These are phyloP conservation scores for Trachelipus rathkii DNA, from an alignment of 1,140 invertebrate species.

Conservation along the genomic window DNA sequence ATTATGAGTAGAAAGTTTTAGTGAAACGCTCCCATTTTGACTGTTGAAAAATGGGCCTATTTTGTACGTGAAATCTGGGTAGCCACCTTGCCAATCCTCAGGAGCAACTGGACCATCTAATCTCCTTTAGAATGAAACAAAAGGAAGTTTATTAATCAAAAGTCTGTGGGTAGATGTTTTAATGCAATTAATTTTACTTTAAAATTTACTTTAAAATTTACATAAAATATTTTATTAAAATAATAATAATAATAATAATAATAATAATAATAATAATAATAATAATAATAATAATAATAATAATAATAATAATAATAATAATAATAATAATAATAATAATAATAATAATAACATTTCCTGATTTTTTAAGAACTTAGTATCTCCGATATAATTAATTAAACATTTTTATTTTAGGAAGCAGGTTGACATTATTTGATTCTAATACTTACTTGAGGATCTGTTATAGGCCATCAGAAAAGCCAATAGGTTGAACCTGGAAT, in stretches of 20 bases:
- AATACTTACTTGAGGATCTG: slow-evolving; percentile 8
- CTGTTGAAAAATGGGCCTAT: no score
- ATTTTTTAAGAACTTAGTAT: no score
- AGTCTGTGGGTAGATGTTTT: no score
- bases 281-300: not conserved
- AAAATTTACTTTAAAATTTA: not conserved
- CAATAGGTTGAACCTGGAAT: slow-evolving; percentile 4
- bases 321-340: no score
- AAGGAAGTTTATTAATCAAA: not conserved
- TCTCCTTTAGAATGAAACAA: slow-evolving; percentile 17
- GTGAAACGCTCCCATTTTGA: no score
- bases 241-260: not conserved
- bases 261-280: not conserved
- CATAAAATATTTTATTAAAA: not conserved
- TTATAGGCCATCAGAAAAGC: slow-evolving; percentile 5
- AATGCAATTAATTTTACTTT: not conserved
- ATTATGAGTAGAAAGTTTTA: no score
- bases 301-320: no score
- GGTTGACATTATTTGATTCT: not conserved
- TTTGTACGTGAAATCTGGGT: slow-evolving; percentile 54
- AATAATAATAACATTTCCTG: no score
- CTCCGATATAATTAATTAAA: no score
- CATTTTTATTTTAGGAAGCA: no score
- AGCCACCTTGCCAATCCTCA: slow-evolving; percentile 52
- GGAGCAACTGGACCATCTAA: slow-evolving; percentile 49